These are phyloP conservation scores for Pangasius krempfi DNA, from an alignment of 2,797 vertebrate genomes.

Conservation along the genomic window DNA sequence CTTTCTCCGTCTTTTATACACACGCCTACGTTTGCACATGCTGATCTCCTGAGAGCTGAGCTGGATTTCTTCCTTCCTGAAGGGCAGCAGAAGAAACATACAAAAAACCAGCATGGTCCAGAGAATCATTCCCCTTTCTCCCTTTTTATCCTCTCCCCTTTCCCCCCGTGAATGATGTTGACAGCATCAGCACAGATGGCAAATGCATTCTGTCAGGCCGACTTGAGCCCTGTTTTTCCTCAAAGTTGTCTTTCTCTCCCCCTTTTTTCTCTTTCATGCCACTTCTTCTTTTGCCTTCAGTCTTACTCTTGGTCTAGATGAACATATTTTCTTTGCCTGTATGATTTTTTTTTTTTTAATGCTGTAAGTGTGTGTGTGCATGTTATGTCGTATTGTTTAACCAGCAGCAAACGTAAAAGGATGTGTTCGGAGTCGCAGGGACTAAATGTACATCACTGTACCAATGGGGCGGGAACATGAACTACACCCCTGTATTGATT, in stretches of 20 bases:
- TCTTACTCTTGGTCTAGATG: neutral
- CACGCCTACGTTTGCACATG: neutral
- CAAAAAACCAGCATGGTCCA: neutral
- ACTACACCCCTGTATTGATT: constrained; percentile 22
- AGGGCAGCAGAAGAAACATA: constrained; percentile 24
- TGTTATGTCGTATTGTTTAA: neutral
- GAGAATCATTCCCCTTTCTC: neutral
- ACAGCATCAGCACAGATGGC: constrained; percentile 48
- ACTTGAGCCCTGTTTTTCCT: constrained; percentile 20
- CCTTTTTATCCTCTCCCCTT: constrained; percentile 10
- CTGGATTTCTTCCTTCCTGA: constrained; percentile 17
- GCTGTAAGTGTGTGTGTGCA: too few species aligned
- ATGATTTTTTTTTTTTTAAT: too few species aligned
- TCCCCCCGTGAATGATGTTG: constrained; percentile 36
- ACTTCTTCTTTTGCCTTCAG: neutral
- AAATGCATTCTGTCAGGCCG: constrained; percentile 47
- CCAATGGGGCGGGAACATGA: constrained; percentile 7
- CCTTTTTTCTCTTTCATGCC: neutral
- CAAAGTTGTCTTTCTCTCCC: neutral
- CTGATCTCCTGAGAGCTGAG: constrained; percentile 25
- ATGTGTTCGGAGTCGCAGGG: neutral
- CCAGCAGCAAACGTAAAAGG: neutral
- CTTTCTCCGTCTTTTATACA: neutral
- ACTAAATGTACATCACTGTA: constrained; percentile 15
- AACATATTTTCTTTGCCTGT: neutral